Base-by-base conservation (phyloP, 2,113 vertebrate species). In the Zapus hudsonius region DNA sequence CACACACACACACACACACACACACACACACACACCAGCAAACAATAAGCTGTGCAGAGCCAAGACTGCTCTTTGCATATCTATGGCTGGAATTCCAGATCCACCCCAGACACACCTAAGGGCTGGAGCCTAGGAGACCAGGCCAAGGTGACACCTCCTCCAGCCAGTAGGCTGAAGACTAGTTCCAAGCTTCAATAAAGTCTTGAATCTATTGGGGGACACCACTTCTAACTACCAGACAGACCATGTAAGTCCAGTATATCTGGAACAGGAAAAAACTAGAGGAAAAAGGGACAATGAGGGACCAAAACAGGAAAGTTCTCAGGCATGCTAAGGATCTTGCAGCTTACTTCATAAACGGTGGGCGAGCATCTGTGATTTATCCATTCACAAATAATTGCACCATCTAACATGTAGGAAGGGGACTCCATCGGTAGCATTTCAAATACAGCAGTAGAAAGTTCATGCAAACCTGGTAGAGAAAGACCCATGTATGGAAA, bases 241-340 rank as follows among this genome's bases (percentile, higher is more conserved):
- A n/a, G n/a, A 74, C 3, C 47, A 5, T 42, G 67, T 59, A 29
- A 80, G 42, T 9, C 22, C 1, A 61, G 1, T 22, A 27, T 40
- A 11, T 5, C 33, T 73, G 29, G 40, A 73, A 29, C 22, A 90
- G 23, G 20, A 91, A 75, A 91, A 52, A 44, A 73, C 83, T 9
- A 69, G 52, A 59, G 81, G 25, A 66, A 63, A 80, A 81, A 79
- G 47, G 44, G 55, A 78, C 27, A 93, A 75, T 40, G 67, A 69
- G 3, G 4, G n/a, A 19, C 29, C 67, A 92, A 25, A 76, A 66
- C 42, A 81, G 75, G 23, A 91, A 94, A 93, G 40, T 69, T 87
- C 12, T 64, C 9, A 44, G 33, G 25, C 40, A 93, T 78, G 3
- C 57, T 74, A 87, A 91, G 5, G 1, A 72, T 79, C 15, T 84